Percentiles rank a stretch among this genome's conserved stretches.
phyloP scores from a whole-genome alignment of 2,888 invertebrate genomes.

The Polydrusus pterygomalis region DNA sequence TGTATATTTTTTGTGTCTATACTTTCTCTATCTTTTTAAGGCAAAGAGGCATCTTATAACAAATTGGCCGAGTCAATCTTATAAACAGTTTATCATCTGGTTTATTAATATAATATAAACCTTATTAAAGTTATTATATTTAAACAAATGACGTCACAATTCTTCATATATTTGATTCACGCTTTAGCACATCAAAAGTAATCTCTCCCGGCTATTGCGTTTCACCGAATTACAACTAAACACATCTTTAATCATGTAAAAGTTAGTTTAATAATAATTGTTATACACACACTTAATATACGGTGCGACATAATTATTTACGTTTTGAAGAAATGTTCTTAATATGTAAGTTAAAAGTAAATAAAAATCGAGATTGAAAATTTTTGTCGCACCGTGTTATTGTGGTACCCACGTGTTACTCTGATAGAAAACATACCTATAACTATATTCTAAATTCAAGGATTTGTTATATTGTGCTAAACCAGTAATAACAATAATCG shows the following conservation, averaged over 20 bases:
- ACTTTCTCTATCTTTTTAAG: too few relatives aligned
- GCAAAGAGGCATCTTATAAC: too few relatives aligned
- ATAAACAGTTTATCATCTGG: too few relatives aligned
- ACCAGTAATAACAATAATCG: constrained; percentile 37
- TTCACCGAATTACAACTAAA: constrained; percentile 45
- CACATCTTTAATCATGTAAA: constrained; percentile 36
- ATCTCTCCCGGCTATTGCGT: constrained; percentile 34
- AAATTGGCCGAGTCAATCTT: too few relatives aligned
- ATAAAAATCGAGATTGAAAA: too few relatives aligned
- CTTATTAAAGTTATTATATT: constrained; percentile 41
- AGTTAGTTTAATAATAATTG: constrained; percentile 17
- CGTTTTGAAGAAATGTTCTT: too few relatives aligned
- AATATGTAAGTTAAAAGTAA: too few relatives aligned
- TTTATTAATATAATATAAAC: constrained; percentile 39
- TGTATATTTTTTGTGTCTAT: too few relatives aligned
- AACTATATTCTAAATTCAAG: constrained; percentile 53
- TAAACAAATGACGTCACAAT: constrained; percentile 48
- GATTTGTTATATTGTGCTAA: constrained; percentile 51
- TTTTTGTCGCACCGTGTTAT: background rate
- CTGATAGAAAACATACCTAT: constrained; percentile 44
- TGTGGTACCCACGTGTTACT: constrained; percentile 42
- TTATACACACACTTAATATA: constrained; percentile 38
- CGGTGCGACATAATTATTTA: too few relatives aligned
- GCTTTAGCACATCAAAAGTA: constrained; percentile 14
- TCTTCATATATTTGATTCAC: constrained; percentile 44